phyloP scores from a whole-genome alignment of 2,888 invertebrate species.

The Zhengitettix transpicula region DNA sequence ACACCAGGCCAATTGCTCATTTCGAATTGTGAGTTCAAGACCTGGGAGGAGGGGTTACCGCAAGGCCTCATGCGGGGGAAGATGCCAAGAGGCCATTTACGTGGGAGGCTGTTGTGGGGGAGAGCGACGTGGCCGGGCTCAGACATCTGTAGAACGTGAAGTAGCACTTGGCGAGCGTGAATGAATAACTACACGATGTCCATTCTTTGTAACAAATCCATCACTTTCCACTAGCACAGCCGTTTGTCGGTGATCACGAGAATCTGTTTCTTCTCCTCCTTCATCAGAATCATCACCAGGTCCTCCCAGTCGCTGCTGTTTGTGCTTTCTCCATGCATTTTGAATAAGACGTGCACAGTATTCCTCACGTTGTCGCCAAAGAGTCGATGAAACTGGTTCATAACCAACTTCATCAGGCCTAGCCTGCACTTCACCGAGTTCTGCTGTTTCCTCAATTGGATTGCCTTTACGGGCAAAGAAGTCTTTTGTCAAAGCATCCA shows the following conservation, averaged over 20 bases:
- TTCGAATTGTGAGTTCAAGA: too few relatives aligned
- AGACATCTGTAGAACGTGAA: constrained; percentile 71
- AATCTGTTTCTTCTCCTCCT: constrained; percentile 6
- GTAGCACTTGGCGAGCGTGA: constrained; percentile 73
- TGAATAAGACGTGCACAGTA: constrained; percentile 92
- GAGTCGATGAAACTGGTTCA: constrained; percentile 84
- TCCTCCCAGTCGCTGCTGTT: constrained; percentile 44
- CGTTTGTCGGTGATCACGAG: constrained; percentile 39
- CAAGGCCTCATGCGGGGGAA: neutral
- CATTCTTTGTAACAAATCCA: constrained; percentile 68
- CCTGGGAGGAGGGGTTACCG: neutral
- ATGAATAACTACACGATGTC: constrained; percentile 80
- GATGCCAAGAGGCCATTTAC: neutral
- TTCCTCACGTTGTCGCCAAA: constrained; percentile 92
- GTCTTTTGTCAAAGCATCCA: constrained; percentile 95
- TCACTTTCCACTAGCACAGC: constrained; percentile 74
- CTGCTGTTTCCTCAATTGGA: constrained; percentile 82
- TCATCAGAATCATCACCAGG: constrained; percentile 33
- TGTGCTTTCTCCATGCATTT: constrained; percentile 84
- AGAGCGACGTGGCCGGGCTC: constrained; percentile 46
- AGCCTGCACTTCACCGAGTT: constrained; percentile 61
- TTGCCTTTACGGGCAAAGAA: constrained; percentile 94
- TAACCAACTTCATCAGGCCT: constrained; percentile 78
- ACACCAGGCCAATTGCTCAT: too few relatives aligned
- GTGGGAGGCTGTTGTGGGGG: constrained; percentile 3